phyloP scores from a whole-genome alignment of 53 echinoderm and acorn worm species.

The Temnopleurus reevesii region DNA sequence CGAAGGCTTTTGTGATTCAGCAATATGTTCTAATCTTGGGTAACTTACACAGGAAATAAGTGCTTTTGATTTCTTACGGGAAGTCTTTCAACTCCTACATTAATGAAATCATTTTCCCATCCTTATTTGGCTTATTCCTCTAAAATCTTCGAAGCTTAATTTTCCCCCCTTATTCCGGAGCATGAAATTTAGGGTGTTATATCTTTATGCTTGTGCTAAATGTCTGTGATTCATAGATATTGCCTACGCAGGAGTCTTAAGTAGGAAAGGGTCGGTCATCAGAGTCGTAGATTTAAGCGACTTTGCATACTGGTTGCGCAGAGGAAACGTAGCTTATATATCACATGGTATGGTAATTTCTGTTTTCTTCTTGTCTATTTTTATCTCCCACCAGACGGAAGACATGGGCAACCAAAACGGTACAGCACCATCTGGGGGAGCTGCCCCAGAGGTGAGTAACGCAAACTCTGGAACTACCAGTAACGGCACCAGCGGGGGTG shows the following conservation, averaged over 20 bases:
- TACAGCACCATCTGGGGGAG: conserved; percentile 64
- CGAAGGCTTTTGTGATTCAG: conserved; percentile 23
- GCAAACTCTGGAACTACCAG: conserved; percentile 32
- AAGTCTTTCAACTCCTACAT: conserved; percentile 20
- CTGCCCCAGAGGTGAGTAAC: conserved; percentile 30
- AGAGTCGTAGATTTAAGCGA: conserved; percentile 24
- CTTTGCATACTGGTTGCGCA: not conserved
- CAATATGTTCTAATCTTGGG: conserved; percentile 19
- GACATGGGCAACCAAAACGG: conserved; percentile 96
- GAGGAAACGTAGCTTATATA: conserved; percentile 2
- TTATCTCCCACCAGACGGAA: conserved; percentile 64
- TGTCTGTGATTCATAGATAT: not conserved
- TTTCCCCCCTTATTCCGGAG: not conserved
- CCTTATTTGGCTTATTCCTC: not conserved
- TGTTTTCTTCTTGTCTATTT: conserved; percentile 51
- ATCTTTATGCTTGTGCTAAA: not conserved
- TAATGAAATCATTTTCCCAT: not conserved
- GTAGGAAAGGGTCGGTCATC: not conserved
- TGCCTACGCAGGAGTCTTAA: not conserved
- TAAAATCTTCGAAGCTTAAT: not conserved
- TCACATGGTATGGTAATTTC: conserved; percentile 21
- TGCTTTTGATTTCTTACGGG: conserved; percentile 26
- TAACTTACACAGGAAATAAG: conserved; percentile 26
- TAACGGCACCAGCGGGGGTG: not conserved
- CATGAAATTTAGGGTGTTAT: not conserved